Conservation (phyloP, 2,797 vertebrate genomes). For the Pipistrellus pygmaeus region DNA sequence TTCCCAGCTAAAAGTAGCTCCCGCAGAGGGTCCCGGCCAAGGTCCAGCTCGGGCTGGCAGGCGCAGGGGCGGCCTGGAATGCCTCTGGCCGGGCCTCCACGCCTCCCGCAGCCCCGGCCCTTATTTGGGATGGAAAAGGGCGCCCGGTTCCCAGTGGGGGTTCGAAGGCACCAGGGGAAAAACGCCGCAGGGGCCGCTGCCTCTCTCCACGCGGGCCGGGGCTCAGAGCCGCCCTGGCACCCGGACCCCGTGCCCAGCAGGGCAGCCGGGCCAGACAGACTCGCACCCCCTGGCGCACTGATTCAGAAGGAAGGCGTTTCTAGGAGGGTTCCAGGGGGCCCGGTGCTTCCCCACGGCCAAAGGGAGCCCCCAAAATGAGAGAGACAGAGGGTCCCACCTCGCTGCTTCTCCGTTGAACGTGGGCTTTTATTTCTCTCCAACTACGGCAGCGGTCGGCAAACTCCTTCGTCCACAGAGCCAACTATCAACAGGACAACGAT, state of each 20-base stretch:
- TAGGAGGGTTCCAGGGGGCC: neutral
- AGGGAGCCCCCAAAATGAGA: conserved; percentile 36
- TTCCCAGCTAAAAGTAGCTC: conserved; percentile 88
- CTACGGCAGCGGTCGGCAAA: neutral
- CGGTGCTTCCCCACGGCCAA: neutral
- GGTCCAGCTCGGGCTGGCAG: conserved; percentile 82
- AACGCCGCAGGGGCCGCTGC: conserved; percentile 61
- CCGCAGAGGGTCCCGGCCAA: conserved; percentile 86
- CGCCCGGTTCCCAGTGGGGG: conserved; percentile 68
- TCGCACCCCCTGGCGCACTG: neutral
- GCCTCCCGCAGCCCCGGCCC: conserved; percentile 81
- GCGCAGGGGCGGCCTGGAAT: conserved; percentile 78
- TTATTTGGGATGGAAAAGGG: conserved; percentile 89
- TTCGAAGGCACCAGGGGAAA: conserved; percentile 68
- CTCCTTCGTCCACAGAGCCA: too few species aligned
- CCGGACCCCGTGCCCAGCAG: neutral
- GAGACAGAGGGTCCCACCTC: conserved; percentile 30
- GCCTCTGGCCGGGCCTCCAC: conserved; percentile 76
- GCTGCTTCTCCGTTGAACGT: conserved; percentile 64
- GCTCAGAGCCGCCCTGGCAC: neutral
- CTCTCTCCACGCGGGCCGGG: neutral
- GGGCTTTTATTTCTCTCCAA: conserved; percentile 23
- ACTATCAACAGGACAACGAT: too few species aligned
- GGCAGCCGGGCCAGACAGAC: neutral
- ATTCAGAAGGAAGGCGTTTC: neutral